Conservation (phyloP, 37 sponge, comb jelly and placozoan genomes). For the Amphimedon queenslandica region DNA sequence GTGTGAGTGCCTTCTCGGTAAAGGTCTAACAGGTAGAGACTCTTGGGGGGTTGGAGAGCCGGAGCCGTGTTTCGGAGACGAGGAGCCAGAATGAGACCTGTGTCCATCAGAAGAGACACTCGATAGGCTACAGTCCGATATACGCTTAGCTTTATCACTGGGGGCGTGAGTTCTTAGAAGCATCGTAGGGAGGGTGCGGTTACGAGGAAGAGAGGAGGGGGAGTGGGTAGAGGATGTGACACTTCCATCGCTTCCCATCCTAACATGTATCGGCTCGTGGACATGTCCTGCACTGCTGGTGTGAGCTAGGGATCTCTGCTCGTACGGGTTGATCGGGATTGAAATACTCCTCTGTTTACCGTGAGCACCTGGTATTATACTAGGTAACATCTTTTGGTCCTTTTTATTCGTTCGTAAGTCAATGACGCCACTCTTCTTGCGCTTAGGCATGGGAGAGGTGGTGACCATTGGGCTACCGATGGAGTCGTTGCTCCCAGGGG, state of each 20-base stretch:
- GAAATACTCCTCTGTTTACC: background rate
- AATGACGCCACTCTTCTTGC: constrained; percentile 40
- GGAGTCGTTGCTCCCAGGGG: constrained; percentile 6
- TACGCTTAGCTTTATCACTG: background rate
- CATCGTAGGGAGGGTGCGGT: background rate
- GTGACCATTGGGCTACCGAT: background rate
- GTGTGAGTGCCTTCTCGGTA: too few species aligned
- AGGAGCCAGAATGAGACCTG: background rate
- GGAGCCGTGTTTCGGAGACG: background rate
- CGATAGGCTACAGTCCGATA: constrained; percentile 2
- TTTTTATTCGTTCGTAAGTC: constrained; percentile 58
- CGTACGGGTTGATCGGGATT: background rate
- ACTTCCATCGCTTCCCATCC: constrained; percentile 9
- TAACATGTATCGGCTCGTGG: background rate
- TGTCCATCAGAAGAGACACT: background rate
- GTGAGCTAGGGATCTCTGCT: background rate
- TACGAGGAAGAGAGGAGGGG: background rate
- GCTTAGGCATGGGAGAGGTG: background rate
- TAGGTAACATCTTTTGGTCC: background rate
- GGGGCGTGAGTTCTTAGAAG: background rate
- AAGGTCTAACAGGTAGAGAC: too few species aligned
- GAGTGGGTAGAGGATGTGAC: background rate
- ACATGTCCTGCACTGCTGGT: background rate
- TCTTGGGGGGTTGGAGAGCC: background rate
- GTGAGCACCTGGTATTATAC: background rate